Conservation (phyloP, 2,797 vertebrate species). For the Mormyrops boulengeri region DNA sequence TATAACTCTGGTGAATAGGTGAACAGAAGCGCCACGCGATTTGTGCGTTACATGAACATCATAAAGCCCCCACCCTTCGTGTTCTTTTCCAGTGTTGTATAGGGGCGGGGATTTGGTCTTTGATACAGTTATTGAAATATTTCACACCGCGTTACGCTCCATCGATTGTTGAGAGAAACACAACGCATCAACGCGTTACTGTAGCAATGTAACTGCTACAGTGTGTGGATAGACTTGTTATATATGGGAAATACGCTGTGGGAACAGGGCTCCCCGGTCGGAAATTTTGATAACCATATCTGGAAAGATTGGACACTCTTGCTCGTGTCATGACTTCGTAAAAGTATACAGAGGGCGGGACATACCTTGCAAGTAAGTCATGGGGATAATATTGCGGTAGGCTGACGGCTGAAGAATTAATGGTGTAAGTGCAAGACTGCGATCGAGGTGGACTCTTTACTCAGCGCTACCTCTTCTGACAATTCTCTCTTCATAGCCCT, state of each 20-base stretch:
- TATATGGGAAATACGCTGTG: not conserved
- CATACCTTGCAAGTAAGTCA: slow-evolving; percentile 13
- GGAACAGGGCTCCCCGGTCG: slow-evolving; percentile 6
- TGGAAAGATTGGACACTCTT: not conserved
- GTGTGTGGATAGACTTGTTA: slow-evolving; percentile 14
- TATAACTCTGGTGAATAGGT: not conserved
- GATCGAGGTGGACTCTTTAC: not conserved
- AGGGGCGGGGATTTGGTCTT: slow-evolving; percentile 34
- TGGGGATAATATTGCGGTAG: slow-evolving; percentile 2
- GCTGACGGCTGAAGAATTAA: not conserved
- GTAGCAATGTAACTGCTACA: slow-evolving; percentile 9
- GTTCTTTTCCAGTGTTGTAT: slow-evolving; percentile 23
- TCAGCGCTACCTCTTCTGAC: not conserved
- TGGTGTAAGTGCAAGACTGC: not conserved
- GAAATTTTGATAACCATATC: not conserved
- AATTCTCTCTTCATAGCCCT: not conserved
- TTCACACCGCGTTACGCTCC: slow-evolving; percentile 29
- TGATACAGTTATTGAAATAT: slow-evolving; percentile 37
- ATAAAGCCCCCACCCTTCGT: slow-evolving; percentile 23
- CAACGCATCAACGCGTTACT: slow-evolving; percentile 34
- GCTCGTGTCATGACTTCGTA: not conserved
- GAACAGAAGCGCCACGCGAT: not conserved
- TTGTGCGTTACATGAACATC: slow-evolving; percentile 5
- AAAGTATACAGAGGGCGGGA: slow-evolving; percentile 12
- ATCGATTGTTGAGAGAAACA: slow-evolving; percentile 23